phyloP scores from a whole-genome alignment of 2,888 invertebrate species.

The Hedychridium roseum region DNA sequence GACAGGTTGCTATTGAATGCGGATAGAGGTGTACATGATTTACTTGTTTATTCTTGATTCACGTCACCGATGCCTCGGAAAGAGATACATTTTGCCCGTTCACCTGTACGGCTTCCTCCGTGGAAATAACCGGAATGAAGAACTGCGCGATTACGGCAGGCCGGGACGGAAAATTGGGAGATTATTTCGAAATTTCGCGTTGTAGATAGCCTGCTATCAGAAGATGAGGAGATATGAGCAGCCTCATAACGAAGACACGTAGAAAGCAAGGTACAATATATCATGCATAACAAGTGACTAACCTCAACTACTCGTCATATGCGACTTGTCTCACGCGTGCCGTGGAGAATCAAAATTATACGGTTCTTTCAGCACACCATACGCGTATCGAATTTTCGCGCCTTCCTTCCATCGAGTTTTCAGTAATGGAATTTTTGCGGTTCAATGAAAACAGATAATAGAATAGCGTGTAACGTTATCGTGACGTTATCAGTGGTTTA shows the following conservation, averaged over 20 bases:
- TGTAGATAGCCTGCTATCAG: conserved; percentile 36
- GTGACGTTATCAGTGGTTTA: too few species aligned
- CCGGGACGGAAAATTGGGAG: conserved; percentile 20
- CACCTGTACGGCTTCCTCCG: too few species aligned
- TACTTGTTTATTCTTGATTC: conserved; percentile 24
- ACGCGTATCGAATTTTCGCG: too few species aligned
- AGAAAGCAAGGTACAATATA: conserved; percentile 54
- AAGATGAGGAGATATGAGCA: conserved; percentile 46
- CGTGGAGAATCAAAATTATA: conserved; percentile 43
- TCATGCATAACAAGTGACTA: conserved; percentile 56
- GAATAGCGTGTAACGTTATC: too few species aligned
- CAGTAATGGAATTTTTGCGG: too few species aligned
- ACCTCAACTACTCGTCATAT: conserved; percentile 42
- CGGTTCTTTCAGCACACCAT: too few species aligned
- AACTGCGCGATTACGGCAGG: too few species aligned
- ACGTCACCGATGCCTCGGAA: too few species aligned
- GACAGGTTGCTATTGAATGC: conserved; percentile 38
- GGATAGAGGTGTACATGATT: conserved; percentile 21
- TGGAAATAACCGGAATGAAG: too few species aligned
- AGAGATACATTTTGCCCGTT: too few species aligned
- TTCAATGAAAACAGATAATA: too few species aligned
- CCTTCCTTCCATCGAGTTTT: too few species aligned
- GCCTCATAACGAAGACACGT: conserved; percentile 56
- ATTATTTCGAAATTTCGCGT: conserved; percentile 43
- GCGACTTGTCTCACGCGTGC: conserved; percentile 41